A percentile compares a stretch with the other conserved stretches of the same genome.
These are phyloP conservation scores for Papilio aristodemus DNA, from an alignment of 1,140 invertebrate genomes.

Conservation along the genomic window DNA sequence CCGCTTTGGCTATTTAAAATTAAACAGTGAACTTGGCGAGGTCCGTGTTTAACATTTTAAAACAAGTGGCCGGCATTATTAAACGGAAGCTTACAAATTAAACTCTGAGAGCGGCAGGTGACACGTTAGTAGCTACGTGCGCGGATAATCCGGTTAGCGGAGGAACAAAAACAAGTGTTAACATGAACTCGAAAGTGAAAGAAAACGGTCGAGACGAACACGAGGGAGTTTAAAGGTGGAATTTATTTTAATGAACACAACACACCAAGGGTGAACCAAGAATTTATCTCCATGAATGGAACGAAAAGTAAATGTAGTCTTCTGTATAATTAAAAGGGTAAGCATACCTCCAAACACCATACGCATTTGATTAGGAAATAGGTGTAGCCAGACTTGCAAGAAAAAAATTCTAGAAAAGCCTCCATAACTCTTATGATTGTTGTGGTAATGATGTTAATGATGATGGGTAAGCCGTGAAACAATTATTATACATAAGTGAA, in stretches of 20 bases:
- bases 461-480: too few species aligned
- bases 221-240: not conserved
- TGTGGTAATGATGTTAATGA: too few species aligned
- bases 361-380: too few species aligned
- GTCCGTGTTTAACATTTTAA: conserved; percentile 6
- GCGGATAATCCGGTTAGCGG: not conserved
- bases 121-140: conserved; percentile 4
- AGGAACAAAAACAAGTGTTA: conserved; percentile 8
- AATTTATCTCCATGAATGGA: not conserved
- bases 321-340: too few species aligned
- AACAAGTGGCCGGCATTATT: not conserved
- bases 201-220: not conserved
- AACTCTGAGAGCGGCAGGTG: not conserved
- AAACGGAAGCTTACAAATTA: conserved; percentile 3
- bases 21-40: not conserved
- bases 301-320: too few species aligned
- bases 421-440: too few species aligned
- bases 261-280: not conserved
- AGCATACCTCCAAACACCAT: too few species aligned
- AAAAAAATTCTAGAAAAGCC: too few species aligned
- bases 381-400: too few species aligned
- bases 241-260: not conserved
- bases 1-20: not conserved
- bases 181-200: not conserved
- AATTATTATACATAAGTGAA: too few species aligned